These are phyloP conservation scores for Saturnia japonica DNA, from an alignment of 2,888 invertebrate genomes.

Conservation along the genomic window DNA sequence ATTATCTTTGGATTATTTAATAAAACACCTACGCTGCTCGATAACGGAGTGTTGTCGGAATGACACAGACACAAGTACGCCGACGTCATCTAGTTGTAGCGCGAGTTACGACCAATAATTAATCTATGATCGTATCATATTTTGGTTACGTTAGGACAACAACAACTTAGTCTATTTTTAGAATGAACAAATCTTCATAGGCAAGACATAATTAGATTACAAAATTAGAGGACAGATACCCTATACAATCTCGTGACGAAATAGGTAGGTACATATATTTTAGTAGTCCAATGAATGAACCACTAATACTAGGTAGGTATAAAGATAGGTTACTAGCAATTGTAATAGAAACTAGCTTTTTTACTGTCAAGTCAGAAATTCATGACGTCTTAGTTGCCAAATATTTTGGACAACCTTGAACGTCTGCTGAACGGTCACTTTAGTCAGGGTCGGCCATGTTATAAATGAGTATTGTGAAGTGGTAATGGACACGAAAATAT, in stretches of 20 bases:
- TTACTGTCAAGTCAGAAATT: not conserved
- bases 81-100: too few relatives aligned
- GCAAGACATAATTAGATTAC: not conserved
- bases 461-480: not conserved
- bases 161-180: not conserved
- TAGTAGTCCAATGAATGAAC: not conserved
- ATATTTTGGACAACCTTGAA: constrained; percentile 9
- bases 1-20: too few relatives aligned
- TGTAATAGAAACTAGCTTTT: constrained; percentile 9
- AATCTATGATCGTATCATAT: too few relatives aligned
- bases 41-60: too few relatives aligned
- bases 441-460: constrained; percentile 7
- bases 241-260: too few relatives aligned
- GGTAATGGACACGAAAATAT: not conserved
- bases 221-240: not conserved
- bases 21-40: too few relatives aligned
- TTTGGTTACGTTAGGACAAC: too few relatives aligned
- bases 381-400: constrained; percentile 13
- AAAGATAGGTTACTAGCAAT: constrained; percentile 1
- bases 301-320: not conserved
- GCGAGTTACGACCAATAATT: too few relatives aligned
- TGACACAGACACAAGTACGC: too few relatives aligned
- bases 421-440: constrained; percentile 7
- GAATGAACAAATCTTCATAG: not conserved
- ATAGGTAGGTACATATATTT: too few relatives aligned